Percentiles rank a stretch among this genome's conserved stretches.
These are phyloP conservation scores for Idaea dimidiata DNA, from an alignment of 2,888 invertebrate species.

Conservation along the genomic window DNA sequence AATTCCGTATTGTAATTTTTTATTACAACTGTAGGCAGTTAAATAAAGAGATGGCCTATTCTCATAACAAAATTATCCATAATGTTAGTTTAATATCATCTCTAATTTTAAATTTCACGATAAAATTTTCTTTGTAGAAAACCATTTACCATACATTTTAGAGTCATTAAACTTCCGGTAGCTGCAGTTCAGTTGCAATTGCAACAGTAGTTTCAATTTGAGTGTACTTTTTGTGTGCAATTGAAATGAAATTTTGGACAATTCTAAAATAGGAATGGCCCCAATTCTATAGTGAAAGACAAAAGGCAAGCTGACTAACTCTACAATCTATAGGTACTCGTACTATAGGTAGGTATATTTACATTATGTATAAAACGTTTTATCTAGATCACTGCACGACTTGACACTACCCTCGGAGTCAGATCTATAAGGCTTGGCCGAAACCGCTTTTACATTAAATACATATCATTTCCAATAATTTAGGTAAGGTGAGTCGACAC, in stretches of 20 bases:
- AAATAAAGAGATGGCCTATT: too few species aligned
- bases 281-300: constrained; percentile 34
- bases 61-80: too few species aligned
- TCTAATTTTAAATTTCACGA: too few species aligned
- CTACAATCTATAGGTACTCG: constrained; percentile 29
- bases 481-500: neutral
- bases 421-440: constrained; percentile 63
- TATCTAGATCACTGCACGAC: constrained; percentile 37
- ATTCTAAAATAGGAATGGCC: constrained; percentile 14
- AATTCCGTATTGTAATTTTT: too few species aligned
- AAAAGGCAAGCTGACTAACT: constrained; percentile 42
- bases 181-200: too few species aligned
- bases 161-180: too few species aligned
- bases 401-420: constrained; percentile 40
- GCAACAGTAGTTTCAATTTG: too few species aligned
- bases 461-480: constrained; percentile 31
- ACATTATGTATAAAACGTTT: constrained; percentile 52
- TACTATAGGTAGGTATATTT: constrained; percentile 36
- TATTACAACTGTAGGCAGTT: too few species aligned
- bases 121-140: too few species aligned
- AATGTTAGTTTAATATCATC: too few species aligned
- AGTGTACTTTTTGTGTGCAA: too few species aligned
- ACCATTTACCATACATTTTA: too few species aligned
- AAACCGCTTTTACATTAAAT: constrained; percentile 43
- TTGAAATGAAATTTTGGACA: neutral